phyloP scores from a whole-genome alignment of 2,113 vertebrate genomes.

The Chascanopsetta lugubris region DNA sequence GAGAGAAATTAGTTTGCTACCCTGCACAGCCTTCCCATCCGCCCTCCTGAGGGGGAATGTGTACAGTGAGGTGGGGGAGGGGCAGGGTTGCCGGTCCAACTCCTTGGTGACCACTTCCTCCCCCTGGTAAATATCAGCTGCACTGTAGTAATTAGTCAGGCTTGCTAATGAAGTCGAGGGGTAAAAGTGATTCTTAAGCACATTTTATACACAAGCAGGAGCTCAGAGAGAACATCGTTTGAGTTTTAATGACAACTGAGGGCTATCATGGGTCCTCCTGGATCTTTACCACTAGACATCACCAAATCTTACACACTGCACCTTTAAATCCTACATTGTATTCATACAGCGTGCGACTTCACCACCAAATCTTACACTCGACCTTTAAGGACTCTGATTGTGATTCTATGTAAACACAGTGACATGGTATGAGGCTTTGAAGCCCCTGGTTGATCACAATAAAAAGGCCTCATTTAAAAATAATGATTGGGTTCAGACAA shows the following conservation, averaged over 20 bases:
- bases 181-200: conserved; percentile 7
- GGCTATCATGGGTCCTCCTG: too few species aligned
- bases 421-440: too few species aligned
- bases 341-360: too few species aligned
- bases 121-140: conserved; percentile 27
- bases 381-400: too few species aligned
- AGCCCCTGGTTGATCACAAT: too few species aligned
- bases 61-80: neutral
- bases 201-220: neutral
- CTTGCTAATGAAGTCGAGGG: conserved; percentile 32
- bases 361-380: too few species aligned
- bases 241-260: conserved; percentile 11
- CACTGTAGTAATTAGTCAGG: conserved; percentile 30
- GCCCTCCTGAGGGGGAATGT: neutral
- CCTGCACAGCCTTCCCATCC: conserved; percentile 32
- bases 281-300: too few species aligned
- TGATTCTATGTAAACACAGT: too few species aligned
- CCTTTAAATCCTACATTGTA: too few species aligned
- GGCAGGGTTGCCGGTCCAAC: conserved; percentile 53
- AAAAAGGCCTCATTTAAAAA: too few species aligned
- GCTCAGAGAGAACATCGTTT: conserved; percentile 13
- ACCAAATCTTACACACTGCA: too few species aligned
- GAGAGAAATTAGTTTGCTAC: conserved; percentile 31
- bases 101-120: conserved; percentile 35
- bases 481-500: too few species aligned